Conservation (phyloP, 2,113 vertebrate genomes). For the Paradisaea rubra region DNA sequence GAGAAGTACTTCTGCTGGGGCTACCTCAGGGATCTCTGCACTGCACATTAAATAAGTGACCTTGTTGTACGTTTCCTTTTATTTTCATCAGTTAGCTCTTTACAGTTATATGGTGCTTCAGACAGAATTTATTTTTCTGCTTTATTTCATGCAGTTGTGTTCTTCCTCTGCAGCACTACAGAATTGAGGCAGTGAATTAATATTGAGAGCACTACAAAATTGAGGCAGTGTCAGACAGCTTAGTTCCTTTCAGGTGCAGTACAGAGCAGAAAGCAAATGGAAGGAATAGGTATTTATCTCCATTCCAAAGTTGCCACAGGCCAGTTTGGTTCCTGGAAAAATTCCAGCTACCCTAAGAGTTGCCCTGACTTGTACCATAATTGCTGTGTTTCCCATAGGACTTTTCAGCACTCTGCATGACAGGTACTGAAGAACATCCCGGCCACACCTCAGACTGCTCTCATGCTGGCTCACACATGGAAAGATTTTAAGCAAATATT, state of each 20-base stretch:
- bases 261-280: not conserved
- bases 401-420: not conserved
- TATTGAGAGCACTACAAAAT: not conserved
- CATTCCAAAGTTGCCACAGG: not conserved
- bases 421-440: not conserved
- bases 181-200: not conserved
- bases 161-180: not conserved
- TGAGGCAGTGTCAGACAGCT: not conserved
- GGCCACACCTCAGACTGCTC: not conserved
- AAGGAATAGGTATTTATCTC: not conserved
- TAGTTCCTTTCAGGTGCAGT: not conserved
- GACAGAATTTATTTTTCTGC: not conserved
- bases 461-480: rapidly evolving
- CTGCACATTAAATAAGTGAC: not conserved
- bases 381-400: not conserved
- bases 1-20: not conserved
- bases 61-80: not conserved
- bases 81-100: not conserved
- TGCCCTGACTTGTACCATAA: not conserved
- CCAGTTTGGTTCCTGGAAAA: not conserved
- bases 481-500: not conserved
- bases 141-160: not conserved
- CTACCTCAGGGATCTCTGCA: not conserved
- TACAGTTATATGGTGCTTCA: not conserved
- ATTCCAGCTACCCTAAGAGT: not conserved